Evolutionary conservation across 2,888 invertebrate genomes (phyloP).

Genomic region (Chydorus sphaericus): DNA sequence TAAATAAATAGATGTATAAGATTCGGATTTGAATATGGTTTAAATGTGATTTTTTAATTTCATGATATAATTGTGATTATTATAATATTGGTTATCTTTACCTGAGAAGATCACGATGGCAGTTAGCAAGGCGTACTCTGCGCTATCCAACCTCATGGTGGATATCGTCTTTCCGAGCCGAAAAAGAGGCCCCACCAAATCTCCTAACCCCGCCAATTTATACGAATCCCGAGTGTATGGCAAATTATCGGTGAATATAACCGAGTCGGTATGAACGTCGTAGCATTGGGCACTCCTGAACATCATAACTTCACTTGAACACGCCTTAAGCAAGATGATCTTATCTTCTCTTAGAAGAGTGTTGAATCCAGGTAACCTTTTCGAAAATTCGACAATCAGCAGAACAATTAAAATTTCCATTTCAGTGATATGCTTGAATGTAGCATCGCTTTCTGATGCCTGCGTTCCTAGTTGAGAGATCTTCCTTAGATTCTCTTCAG

Average conservation of each 20-base stretch:
- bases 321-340: slow-evolving; percentile 89
- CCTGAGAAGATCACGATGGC: slow-evolving; percentile 97
- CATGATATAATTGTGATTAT: slow-evolving; percentile 24
- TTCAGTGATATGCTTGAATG: slow-evolving; percentile 91
- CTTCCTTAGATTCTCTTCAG: slow-evolving; percentile 81
- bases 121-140: slow-evolving; percentile 89
- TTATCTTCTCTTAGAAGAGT: slow-evolving; percentile 90
- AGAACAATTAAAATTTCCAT: slow-evolving; percentile 95
- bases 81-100: slow-evolving; percentile 28
- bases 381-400: slow-evolving; percentile 94
- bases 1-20: not conserved
- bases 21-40: not conserved
- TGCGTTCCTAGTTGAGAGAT: slow-evolving; percentile 33
- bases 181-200: slow-evolving; percentile 82
- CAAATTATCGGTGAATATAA: slow-evolving; percentile 91
- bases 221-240: slow-evolving; percentile 91
- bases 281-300: slow-evolving; percentile 87
- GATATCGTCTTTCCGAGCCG: slow-evolving; percentile 93
- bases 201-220: slow-evolving; percentile 83
- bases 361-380: slow-evolving; percentile 88
- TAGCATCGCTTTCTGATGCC: slow-evolving; percentile 67
- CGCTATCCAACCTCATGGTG: slow-evolving; percentile 87
- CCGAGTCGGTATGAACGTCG: slow-evolving; percentile 79
- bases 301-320: slow-evolving; percentile 98
- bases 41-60: no score